These are phyloP conservation scores for Albula goreensis DNA, from an alignment of 2,113 vertebrate species.

Conservation along the genomic window DNA sequence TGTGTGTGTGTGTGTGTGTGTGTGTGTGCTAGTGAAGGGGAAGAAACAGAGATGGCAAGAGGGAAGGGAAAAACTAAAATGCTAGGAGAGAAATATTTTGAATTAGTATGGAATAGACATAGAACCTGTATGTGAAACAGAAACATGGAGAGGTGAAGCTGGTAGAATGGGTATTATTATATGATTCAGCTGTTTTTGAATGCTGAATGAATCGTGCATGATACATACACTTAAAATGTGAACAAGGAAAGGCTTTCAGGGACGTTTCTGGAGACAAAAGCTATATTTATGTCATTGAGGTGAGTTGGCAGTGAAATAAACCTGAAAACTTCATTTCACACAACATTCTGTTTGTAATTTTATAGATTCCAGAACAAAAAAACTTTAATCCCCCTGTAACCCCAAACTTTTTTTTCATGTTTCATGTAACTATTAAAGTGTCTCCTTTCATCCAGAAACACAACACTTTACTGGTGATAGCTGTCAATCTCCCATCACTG, in stretches of 20 bases:
- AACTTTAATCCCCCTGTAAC: not conserved
- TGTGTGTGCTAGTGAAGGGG: not conserved
- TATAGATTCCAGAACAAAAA: not conserved
- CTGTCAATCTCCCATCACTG: not conserved
- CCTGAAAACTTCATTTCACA: not conserved
- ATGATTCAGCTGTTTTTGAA: not conserved
- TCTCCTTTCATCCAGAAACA: not conserved
- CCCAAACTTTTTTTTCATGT: not conserved
- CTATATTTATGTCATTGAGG: not conserved
- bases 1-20: not conserved
- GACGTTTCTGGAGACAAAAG: not conserved
- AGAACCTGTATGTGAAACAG: not conserved
- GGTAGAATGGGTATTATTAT: not conserved
- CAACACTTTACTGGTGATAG: not conserved
- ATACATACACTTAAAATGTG: not conserved
- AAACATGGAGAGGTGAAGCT: not conserved
- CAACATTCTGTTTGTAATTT: not conserved
- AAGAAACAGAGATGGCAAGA: not conserved
- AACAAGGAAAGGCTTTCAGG: not conserved
- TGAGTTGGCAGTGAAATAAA: not conserved
- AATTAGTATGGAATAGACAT: not conserved
- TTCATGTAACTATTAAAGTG: not conserved
- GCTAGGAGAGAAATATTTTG: not conserved
- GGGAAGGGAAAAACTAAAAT: not conserved
- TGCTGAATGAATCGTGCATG: not conserved